Evolutionary conservation across 2,113 vertebrate genomes (phyloP).

Genomic region (Glaucidium brasilianum): DNA sequence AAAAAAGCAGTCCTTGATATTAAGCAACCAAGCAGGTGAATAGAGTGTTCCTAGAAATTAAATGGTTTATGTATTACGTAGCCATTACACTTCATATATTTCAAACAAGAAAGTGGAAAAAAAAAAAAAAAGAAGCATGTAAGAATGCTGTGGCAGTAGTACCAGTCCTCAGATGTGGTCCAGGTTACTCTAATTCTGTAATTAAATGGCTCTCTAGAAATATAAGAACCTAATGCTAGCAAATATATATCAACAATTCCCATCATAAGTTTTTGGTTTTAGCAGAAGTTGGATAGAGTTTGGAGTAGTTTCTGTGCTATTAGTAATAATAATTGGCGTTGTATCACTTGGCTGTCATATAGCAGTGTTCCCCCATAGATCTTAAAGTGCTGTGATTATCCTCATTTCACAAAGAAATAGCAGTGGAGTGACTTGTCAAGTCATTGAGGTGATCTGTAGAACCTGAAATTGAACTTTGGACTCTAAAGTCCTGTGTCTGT

Average conservation of each 20-base stretch:
- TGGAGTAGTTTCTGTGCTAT: neutral
- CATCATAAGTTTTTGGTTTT: neutral
- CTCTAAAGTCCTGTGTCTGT: neutral
- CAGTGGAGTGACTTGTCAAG: neutral
- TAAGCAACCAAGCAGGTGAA: neutral
- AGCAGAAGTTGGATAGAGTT: neutral
- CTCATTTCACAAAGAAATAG: neutral
- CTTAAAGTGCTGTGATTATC: neutral
- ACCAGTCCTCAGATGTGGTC: neutral
- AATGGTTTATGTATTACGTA: neutral
- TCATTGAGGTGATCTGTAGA: neutral
- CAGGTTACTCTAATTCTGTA: neutral
- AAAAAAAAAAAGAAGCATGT: neutral
- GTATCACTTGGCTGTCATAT: neutral
- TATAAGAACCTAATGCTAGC: neutral
- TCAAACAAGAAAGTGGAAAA: neutral
- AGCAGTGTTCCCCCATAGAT: neutral
- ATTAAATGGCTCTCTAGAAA: neutral
- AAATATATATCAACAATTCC: neutral
- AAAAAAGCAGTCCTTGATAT: neutral
- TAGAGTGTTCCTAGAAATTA: constrained; percentile 17
- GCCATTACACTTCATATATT: neutral
- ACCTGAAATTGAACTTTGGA: neutral
- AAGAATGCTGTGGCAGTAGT: neutral
- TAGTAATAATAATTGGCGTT: neutral